Evolutionary conservation across 2,113 vertebrate species (phyloP).

Genomic region (Capreolus pygargus): DNA sequence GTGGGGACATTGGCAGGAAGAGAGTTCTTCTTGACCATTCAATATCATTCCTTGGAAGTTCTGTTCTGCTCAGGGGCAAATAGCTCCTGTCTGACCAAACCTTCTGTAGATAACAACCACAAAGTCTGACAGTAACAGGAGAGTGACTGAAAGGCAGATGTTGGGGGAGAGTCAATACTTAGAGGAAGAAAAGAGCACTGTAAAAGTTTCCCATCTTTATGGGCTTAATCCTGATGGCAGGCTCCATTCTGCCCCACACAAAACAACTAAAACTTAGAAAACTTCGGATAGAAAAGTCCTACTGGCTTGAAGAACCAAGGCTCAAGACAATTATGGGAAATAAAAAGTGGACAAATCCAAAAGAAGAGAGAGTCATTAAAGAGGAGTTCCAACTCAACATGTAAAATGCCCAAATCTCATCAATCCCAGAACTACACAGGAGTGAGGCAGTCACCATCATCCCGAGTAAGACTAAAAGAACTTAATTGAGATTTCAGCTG

Average conservation of each 20-base stretch:
- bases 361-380: neutral
- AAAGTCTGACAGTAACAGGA: neutral
- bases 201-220: neutral
- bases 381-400: neutral
- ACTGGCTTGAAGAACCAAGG: neutral
- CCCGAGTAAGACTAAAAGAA: neutral
- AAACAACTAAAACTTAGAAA: neutral
- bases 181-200: neutral
- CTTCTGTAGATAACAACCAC: neutral
- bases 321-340: neutral
- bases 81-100: neutral
- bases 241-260: neutral
- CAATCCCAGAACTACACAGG: neutral
- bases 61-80: neutral
- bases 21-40: neutral
- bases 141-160: neutral
- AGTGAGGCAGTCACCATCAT: neutral
- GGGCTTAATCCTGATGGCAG: neutral
- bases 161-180: too few species aligned
- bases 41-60: neutral
- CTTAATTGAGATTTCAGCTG: neutral
- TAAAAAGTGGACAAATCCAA: neutral
- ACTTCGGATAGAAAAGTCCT: neutral
- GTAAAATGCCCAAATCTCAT: neutral
- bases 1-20: neutral